Evolutionary conservation across 1,140 invertebrate species (phyloP), one percentile per base, ranked within the genome.

Genomic region (Hyles euphorbiae): DNA sequence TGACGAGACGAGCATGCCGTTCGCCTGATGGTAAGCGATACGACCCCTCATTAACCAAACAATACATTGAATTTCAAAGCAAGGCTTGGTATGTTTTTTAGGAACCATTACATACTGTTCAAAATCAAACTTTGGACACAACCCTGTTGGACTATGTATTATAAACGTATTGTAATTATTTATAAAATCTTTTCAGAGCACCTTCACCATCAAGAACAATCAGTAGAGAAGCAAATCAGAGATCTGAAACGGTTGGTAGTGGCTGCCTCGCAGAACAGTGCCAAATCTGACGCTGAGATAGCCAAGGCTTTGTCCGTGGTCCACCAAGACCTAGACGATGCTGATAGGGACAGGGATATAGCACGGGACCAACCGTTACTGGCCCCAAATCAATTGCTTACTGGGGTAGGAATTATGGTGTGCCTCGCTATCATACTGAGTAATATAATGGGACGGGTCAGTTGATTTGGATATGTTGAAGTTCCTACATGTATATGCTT

Each of bases 261-360:
- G 0, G 61, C 70, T 1, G 79, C 82, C 0, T 82, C 85, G 0
- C 76, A 83, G 32, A 69, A 59, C 3, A 88, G 83, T 55, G 76
- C 81, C 0, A 81, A 83, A 61, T 86, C 85, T 2, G 85, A 88
- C 48, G 76, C 78, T 1, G 79, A 86, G 52, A 55, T 88, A 33
- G 70, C 81, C 0, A 88, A 86, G 67, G 85, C 74, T 0, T 53
- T 88, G 5, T 78, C 74, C 1, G 75, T 61, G 1, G 81, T 86
- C 3, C 77, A 85, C 7, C 85, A 86, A 0, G 82, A 86, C 5
- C 46, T 85, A 4, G 85, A 85, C 45, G 83, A 87, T 8, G 69
- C 45, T 0, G 76, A 85, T 0, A 72, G 70, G n/a, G 75, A 78
- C 0, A 65, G 65, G 36, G 70, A 73, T 7, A 56, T 61, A 3